Evolutionary conservation across 2,888 invertebrate genomes (phyloP).

Genomic region (Mystacides longicornis): DNA sequence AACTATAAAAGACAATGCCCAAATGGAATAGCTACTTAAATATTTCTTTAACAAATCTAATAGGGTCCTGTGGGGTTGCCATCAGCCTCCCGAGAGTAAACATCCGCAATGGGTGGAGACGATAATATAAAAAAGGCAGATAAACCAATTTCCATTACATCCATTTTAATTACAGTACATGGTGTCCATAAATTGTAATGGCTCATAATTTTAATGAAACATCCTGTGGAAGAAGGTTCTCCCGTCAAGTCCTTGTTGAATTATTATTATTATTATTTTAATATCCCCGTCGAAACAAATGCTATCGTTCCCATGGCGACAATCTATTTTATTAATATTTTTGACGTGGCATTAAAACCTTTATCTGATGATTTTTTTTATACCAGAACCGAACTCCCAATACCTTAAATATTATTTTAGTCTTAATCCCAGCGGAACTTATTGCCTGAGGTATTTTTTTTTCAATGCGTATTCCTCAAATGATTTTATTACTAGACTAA

Average conservation of each 20-base stretch:
- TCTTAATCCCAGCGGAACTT: no score
- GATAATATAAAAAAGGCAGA: neutral
- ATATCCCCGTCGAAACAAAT: slow-evolving; percentile 34
- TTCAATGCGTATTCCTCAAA: no score
- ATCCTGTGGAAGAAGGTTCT: slow-evolving; percentile 15
- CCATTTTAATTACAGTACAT: neutral
- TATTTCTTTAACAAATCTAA: no score
- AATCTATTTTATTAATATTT: slow-evolving; percentile 36
- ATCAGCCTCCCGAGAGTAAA: no score
- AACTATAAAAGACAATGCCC: no score
- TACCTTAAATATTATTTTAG: no score
- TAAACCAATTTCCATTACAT: neutral
- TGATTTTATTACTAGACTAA: no score
- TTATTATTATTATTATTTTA: slow-evolving; percentile 18
- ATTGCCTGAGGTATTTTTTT: no score
- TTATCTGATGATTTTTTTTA: slow-evolving; percentile 48
- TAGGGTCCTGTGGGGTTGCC: no score
- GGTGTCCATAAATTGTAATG: slow-evolving; percentile 1
- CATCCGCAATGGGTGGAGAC: no score
- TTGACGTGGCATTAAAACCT: slow-evolving; percentile 40
- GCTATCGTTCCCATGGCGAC: slow-evolving; percentile 37
- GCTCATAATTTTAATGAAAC: neutral
- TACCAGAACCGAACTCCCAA: slow-evolving; percentile 32
- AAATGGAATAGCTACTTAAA: no score
- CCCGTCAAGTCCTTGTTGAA: slow-evolving; percentile 12